A percentile compares a stretch with the other conserved stretches of the same genome.
Evolutionary conservation across 2,113 vertebrate genomes (phyloP).

Genomic region (Cyanistes caeruleus): DNA sequence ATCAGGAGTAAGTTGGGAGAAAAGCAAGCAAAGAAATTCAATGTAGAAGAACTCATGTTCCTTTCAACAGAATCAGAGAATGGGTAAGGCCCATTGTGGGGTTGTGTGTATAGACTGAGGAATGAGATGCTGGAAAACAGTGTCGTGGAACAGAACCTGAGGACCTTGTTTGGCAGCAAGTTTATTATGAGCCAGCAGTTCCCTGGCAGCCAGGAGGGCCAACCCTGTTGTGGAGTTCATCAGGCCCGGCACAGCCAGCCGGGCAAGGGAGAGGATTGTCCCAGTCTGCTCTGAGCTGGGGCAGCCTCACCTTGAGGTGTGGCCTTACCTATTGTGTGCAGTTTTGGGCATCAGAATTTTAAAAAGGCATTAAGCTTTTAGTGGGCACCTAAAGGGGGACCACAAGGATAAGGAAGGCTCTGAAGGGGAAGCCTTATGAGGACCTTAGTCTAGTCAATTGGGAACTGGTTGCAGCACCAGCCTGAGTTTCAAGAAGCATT

Average conservation of each 20-base stretch:
- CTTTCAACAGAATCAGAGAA: background rate
- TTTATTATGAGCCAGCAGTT: background rate
- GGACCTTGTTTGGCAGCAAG: background rate
- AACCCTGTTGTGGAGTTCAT: fast-evolving
- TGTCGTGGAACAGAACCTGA: background rate
- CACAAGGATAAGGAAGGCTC: background rate
- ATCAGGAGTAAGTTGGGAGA: background rate
- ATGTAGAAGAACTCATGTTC: background rate
- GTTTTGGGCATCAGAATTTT: background rate
- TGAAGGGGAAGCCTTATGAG: background rate
- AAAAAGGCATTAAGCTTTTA: background rate
- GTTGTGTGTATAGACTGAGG: background rate
- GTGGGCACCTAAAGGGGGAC: background rate
- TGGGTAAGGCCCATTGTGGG: background rate
- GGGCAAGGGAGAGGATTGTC: background rate
- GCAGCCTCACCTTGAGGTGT: fast-evolving
- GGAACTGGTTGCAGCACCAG: background rate
- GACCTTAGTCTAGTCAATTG: background rate
- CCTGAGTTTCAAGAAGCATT: background rate
- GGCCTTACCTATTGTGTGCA: background rate
- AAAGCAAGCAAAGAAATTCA: background rate
- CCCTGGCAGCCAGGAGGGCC: background rate
- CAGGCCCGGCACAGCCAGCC: fast-evolving
- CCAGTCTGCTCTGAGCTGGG: background rate
- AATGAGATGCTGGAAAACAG: background rate